phyloP scores from a whole-genome alignment of 2,888 invertebrate genomes.

The Agyllia agylla region DNA sequence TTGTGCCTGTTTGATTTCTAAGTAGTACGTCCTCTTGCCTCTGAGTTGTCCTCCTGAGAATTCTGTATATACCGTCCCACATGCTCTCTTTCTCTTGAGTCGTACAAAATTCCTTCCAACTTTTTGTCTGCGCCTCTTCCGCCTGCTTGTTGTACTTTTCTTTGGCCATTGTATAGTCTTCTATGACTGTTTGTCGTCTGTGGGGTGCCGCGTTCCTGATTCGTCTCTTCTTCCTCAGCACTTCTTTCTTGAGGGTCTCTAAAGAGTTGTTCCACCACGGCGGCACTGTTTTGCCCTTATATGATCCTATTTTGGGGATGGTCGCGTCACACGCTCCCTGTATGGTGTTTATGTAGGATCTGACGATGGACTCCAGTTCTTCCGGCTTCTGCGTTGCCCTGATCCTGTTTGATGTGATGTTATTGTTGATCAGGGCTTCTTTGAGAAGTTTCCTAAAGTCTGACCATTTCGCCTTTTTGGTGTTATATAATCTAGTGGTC shows the following conservation, averaged over 20 bases:
- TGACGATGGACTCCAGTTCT: too few relatives aligned
- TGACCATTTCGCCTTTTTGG: too few relatives aligned
- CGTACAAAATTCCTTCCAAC: conserved; percentile 51
- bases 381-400: too few relatives aligned
- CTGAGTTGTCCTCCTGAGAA: conserved; percentile 24
- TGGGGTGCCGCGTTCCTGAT: conserved; percentile 15
- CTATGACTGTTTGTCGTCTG: not conserved
- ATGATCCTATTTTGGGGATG: too few relatives aligned
- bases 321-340: too few relatives aligned
- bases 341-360: too few relatives aligned
- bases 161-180: not conserved
- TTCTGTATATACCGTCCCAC: conserved; percentile 52
- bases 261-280: not conserved
- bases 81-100: conserved; percentile 40
- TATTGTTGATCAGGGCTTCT: too few relatives aligned
- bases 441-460: too few relatives aligned
- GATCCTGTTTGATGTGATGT: too few relatives aligned
- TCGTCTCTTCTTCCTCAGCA: not conserved
- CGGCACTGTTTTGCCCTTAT: too few relatives aligned
- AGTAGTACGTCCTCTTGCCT: conserved; percentile 15
- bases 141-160: conserved; percentile 1
- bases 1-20: too few relatives aligned
- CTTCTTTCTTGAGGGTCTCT: not conserved
- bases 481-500: too few relatives aligned
- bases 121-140: conserved; percentile 23